These are phyloP conservation scores for Chaetoderma sp. DNA, from an alignment of 2,888 invertebrate genomes.

Conservation along the genomic window DNA sequence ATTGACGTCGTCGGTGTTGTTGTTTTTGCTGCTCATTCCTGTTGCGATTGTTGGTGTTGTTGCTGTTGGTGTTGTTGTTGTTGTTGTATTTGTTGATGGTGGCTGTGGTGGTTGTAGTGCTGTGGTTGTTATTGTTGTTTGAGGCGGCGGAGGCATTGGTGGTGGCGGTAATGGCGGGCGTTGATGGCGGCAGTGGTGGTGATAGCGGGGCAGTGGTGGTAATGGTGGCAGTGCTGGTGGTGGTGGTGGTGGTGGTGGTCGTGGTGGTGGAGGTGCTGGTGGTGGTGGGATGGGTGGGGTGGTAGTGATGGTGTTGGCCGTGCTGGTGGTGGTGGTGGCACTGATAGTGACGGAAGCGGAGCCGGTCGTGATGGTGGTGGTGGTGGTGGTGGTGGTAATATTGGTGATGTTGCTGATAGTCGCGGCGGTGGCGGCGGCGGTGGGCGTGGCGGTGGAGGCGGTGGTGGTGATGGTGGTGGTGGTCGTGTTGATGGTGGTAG, in stretches of 20 bases:
- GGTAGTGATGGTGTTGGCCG: too few species aligned
- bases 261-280: constrained; percentile 1
- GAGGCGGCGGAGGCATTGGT: background rate
- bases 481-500: background rate
- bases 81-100: too few species aligned
- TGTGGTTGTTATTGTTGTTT: constrained; percentile 21
- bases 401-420: constrained; percentile 2
- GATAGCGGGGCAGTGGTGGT: background rate
- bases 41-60: constrained; percentile 5
- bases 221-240: background rate
- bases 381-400: constrained; percentile 21
- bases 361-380: constrained; percentile 11
- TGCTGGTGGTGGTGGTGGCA: constrained; percentile 16
- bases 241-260: constrained; percentile 7
- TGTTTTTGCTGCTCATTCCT: constrained; percentile 19
- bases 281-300: constrained; percentile 11
- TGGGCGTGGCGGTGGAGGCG: background rate
- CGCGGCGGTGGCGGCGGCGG: constrained; percentile 11
- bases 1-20: constrained; percentile 9
- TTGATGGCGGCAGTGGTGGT: constrained; percentile 8
- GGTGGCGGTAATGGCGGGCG: background rate
- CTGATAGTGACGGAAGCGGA: constrained; percentile 10
- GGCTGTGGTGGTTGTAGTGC: too few species aligned
- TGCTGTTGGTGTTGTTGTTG: too few species aligned
- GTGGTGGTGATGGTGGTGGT: background rate